Conservation (phyloP, 2,113 vertebrate genomes). For the Chaetodon trifascialis region DNA sequence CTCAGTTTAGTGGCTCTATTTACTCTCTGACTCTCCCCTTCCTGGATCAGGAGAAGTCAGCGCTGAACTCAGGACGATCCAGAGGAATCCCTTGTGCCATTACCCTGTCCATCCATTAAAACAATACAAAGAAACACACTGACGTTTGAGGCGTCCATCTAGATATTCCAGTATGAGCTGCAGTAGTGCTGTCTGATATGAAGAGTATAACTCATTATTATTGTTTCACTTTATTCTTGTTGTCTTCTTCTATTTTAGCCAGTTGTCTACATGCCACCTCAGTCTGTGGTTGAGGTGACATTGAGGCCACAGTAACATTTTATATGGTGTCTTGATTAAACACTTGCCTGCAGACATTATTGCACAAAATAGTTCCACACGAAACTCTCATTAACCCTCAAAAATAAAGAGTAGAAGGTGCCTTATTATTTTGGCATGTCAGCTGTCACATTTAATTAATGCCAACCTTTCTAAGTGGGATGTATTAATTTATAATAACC, state of each 20-base stretch:
- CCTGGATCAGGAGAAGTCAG: constrained; percentile 45
- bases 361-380: neutral
- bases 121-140: constrained; percentile 32
- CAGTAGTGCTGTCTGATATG: neutral
- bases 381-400: no score
- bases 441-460: neutral
- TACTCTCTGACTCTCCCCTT: constrained; percentile 38
- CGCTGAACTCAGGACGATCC: constrained; percentile 36
- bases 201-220: neutral
- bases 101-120: constrained; percentile 50
- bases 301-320: neutral
- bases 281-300: neutral
- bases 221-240: constrained; percentile 7
- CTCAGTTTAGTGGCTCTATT: constrained; percentile 62
- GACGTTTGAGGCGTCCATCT: constrained; percentile 45
- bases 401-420: neutral
- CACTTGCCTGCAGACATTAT: neutral
- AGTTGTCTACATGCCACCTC: neutral
- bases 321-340: neutral
- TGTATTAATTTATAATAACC: constrained; percentile 2
- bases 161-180: constrained; percentile 26
- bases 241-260: constrained; percentile 9
- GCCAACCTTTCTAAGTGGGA: neutral
- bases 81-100: constrained; percentile 41
- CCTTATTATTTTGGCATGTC: neutral